These are phyloP conservation scores for Crotalus horridus DNA, from an alignment of 2,113 vertebrate species.

Conservation along the genomic window DNA sequence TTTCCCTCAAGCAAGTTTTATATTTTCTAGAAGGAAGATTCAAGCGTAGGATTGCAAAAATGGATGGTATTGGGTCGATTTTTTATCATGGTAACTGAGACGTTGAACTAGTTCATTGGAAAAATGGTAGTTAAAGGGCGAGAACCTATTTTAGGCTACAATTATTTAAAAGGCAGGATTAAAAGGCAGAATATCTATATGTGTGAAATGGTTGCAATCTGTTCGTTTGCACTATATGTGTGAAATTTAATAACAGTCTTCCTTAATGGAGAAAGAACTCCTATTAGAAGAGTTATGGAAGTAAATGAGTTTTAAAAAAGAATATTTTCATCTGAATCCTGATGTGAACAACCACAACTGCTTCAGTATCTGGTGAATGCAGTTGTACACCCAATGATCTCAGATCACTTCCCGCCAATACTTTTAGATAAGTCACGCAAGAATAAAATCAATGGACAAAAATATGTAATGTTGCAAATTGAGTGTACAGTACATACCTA, in stretches of 20 bases:
- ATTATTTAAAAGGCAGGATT: background rate
- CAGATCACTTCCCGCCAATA: background rate
- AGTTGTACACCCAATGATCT: background rate
- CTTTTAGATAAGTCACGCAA: background rate
- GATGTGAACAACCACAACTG: background rate
- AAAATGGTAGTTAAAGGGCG: background rate
- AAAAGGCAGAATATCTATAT: background rate
- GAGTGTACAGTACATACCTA: background rate
- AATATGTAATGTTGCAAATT: background rate
- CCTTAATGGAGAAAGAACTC: background rate
- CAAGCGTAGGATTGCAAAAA: background rate
- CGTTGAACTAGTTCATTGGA: background rate
- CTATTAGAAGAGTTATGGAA: background rate
- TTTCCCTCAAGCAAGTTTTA: background rate
- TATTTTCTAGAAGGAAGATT: background rate
- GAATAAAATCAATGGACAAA: background rate
- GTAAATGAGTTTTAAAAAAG: background rate
- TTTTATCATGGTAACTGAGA: background rate
- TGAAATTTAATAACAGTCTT: background rate
- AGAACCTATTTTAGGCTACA: background rate
- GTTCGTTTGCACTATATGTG: background rate
- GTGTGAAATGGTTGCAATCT: background rate
- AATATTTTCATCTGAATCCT: background rate
- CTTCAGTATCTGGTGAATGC: background rate
- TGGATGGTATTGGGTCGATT: background rate